Evolutionary conservation across 1,140 invertebrate genomes (phyloP).

Genomic region (Diuraphis noxia): DNA sequence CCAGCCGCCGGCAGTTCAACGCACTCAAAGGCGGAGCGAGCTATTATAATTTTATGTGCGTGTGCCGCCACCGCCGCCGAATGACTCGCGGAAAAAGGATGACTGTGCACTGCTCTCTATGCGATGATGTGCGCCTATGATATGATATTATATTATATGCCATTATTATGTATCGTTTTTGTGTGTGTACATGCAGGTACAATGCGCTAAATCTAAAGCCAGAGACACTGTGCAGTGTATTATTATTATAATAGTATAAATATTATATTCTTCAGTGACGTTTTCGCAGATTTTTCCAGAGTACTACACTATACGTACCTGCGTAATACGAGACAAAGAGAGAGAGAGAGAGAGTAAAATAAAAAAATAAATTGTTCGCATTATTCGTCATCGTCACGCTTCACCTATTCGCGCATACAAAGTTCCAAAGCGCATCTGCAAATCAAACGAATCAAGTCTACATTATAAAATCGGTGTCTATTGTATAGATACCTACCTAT

Average conservation of each 20-base stretch:
- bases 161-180: not conserved
- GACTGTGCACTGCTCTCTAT: not conserved
- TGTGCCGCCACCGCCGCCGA: not conserved
- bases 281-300: not conserved
- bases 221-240: not conserved
- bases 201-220: not conserved
- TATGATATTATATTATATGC: not conserved
- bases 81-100: constrained; percentile 43
- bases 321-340: too few species aligned
- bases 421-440: too few species aligned
- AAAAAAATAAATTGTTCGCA: not conserved
- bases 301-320: not conserved
- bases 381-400: too few species aligned
- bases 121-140: not conserved
- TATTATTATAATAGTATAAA: not conserved
- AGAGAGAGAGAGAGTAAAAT: not conserved
- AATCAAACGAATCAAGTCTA: too few species aligned
- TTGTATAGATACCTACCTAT: too few species aligned
- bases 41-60: not conserved
- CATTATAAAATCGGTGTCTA: too few species aligned
- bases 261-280: not conserved
- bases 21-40: constrained; percentile 35
- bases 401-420: too few species aligned
- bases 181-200: not conserved
- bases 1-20: constrained; percentile 16